Evolutionary conservation across 2,113 vertebrate species (phyloP).

Genomic region (Uropsilus gracilis): DNA sequence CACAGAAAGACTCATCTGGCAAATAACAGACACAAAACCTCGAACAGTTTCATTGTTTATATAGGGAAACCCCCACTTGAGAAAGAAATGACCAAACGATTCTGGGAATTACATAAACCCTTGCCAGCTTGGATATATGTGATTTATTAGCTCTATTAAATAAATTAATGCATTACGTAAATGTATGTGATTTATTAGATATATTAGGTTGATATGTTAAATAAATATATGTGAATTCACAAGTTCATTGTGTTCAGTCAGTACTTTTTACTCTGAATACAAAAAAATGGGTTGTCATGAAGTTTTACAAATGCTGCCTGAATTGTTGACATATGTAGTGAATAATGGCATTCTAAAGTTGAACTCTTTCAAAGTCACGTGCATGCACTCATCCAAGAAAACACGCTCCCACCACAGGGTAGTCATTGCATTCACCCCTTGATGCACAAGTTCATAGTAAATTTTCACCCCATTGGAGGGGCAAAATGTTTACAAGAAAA

Average conservation of each 20-base stretch:
- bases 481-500: neutral
- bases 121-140: neutral
- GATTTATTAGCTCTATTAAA: neutral
- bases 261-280: neutral
- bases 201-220: too few species aligned
- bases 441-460: neutral
- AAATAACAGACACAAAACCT: fast-evolving
- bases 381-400: neutral
- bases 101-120: neutral
- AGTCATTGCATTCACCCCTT: neutral
- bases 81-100: neutral
- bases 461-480: neutral
- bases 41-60: neutral
- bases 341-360: neutral
- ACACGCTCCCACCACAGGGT: neutral
- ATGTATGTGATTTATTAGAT: neutral
- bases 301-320: neutral
- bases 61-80: neutral
- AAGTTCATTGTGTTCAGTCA: neutral
- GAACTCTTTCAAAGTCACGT: neutral
- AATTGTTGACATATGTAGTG: neutral
- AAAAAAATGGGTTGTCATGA: constrained; percentile 10
- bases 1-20: neutral
- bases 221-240: neutral
- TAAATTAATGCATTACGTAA: too few species aligned